Conservation (phyloP, 1,140 invertebrate species). For the Drosophila pectinifera region DNA sequence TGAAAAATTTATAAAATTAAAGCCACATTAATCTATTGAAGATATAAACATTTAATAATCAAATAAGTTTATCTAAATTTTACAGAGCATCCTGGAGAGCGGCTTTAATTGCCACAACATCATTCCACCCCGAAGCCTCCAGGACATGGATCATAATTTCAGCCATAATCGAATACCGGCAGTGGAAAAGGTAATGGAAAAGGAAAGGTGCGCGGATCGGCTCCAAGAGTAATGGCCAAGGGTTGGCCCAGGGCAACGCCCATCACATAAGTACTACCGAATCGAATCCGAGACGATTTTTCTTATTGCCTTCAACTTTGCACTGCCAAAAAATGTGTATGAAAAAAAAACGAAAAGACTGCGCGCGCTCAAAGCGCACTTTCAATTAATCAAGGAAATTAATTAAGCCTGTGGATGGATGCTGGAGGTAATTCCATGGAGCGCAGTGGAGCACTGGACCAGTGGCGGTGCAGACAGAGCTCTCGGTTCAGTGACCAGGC, state of each 20-base stretch:
- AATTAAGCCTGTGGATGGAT: constrained; percentile 69
- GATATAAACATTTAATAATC: not conserved
- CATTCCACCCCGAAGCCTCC: constrained; percentile 26
- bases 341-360: constrained; percentile 18
- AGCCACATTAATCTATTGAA: not conserved
- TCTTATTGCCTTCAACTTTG: constrained; percentile 77
- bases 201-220: constrained; percentile 23
- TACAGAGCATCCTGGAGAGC: constrained; percentile 5
- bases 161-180: constrained; percentile 59
- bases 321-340: constrained; percentile 52
- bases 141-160: constrained; percentile 49
- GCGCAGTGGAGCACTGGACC: constrained; percentile 16
- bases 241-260: constrained; percentile 67
- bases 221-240: constrained; percentile 73
- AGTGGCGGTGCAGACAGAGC: constrained; percentile 19
- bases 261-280: constrained; percentile 71
- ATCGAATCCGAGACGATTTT: constrained; percentile 59
- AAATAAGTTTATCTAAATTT: not conserved
- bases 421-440: constrained; percentile 18
- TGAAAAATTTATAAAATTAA: not conserved
- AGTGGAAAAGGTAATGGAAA: constrained; percentile 16
- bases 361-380: constrained; percentile 55
- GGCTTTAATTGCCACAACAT: constrained; percentile 39
- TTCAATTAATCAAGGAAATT: constrained; percentile 83
- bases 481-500: constrained; percentile 63